These are phyloP conservation scores for Macquaria australasica DNA, from an alignment of 2,113 vertebrate species.

Conservation along the genomic window DNA sequence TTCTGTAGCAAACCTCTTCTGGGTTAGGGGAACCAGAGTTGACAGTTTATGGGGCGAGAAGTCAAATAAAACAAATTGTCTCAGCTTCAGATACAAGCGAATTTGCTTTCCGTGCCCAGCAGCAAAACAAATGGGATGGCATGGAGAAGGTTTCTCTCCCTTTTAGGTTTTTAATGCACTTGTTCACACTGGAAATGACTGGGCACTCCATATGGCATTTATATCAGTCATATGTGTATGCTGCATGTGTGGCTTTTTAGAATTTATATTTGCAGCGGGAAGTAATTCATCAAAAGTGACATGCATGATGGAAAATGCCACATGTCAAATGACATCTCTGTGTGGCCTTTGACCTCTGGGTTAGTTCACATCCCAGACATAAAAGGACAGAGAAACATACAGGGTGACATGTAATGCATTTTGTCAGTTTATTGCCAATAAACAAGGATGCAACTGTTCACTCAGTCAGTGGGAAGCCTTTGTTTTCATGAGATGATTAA, in stretches of 20 bases:
- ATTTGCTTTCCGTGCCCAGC: conserved; percentile 50
- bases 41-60: conserved; percentile 72
- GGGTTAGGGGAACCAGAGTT: conserved; percentile 59
- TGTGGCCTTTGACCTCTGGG: conserved; percentile 6
- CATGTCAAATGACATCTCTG: neutral
- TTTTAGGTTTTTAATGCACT: conserved; percentile 56
- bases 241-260: neutral
- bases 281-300: neutral
- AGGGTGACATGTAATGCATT: neutral
- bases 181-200: conserved; percentile 31
- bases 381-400: neutral
- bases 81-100: conserved; percentile 58
- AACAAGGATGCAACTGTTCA: conserved; percentile 22
- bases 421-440: conserved; percentile 31
- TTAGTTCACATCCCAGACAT: neutral
- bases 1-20: conserved; percentile 60
- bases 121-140: conserved; percentile 68
- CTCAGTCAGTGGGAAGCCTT: conserved; percentile 34
- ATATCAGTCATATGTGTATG: neutral
- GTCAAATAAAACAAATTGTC: conserved; percentile 77
- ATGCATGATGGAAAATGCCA: neutral
- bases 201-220: neutral
- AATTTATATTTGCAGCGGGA: neutral
- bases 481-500: conserved; percentile 51
- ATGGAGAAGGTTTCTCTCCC: conserved; percentile 14